A percentile compares a stretch with the other conserved stretches of the same genome.
Evolutionary conservation across 2,113 vertebrate species (phyloP).

Genomic region (Arvicanthis niloticus): DNA sequence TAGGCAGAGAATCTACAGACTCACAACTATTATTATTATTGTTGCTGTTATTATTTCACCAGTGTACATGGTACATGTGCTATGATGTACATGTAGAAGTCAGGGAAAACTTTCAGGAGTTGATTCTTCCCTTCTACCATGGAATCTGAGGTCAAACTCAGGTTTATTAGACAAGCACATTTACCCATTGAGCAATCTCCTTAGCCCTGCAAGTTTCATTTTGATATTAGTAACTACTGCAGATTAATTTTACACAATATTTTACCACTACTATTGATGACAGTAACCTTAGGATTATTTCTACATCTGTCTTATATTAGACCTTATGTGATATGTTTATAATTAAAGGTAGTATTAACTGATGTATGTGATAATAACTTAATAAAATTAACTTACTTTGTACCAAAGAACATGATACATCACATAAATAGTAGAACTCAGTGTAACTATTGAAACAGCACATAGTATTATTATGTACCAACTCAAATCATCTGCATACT

Average conservation of each 20-base stretch:
- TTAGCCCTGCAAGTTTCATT: background rate
- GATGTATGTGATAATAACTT: constrained; percentile 28
- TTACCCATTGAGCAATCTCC: background rate
- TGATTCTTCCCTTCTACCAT: background rate
- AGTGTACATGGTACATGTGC: background rate
- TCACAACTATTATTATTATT: background rate
- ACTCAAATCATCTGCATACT: background rate
- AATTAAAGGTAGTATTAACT: constrained; percentile 25
- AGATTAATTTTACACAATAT: constrained; percentile 29
- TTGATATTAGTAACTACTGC: background rate
- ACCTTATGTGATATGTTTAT: background rate
- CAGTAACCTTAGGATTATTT: background rate
- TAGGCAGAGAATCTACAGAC: background rate
- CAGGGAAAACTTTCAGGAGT: background rate
- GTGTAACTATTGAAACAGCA: background rate
- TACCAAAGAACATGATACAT: background rate
- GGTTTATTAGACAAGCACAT: background rate
- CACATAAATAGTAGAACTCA: background rate
- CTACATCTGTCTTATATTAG: background rate
- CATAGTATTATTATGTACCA: background rate
- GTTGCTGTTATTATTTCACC: background rate
- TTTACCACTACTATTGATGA: constrained; percentile 1
- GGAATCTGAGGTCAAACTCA: background rate
- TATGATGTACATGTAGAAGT: background rate
- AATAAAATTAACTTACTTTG: background rate